A percentile compares a stretch with the other conserved stretches of the same genome.
phyloP scores from a whole-genome alignment of 2,113 vertebrate species.

The Paradisaea rubra region DNA sequence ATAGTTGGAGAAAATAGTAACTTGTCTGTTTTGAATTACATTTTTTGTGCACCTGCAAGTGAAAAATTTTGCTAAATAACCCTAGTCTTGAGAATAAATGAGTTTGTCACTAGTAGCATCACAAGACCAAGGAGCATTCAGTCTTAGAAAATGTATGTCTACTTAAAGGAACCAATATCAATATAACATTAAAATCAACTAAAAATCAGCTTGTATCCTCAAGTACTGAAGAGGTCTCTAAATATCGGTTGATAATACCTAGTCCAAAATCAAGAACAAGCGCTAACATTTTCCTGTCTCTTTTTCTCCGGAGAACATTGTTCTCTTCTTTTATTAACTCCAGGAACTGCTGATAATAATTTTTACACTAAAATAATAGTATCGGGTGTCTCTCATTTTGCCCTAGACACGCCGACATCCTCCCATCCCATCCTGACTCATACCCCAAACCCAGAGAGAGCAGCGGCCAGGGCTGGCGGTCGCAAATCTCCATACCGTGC shows the following conservation, averaged over 20 bases:
- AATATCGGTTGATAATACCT: not conserved
- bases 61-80: not conserved
- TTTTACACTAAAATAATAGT: constrained; percentile 2
- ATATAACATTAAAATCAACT: not conserved
- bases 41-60: not conserved
- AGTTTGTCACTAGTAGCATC: not conserved
- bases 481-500: not conserved
- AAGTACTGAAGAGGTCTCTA: not conserved
- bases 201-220: not conserved
- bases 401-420: not conserved
- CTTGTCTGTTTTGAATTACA: not conserved
- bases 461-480: not conserved
- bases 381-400: not conserved
- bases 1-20: not conserved
- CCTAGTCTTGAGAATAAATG: not conserved
- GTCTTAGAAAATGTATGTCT: constrained; percentile 21
- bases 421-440: not conserved
- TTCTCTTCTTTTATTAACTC: not conserved
- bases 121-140: not conserved
- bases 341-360: not conserved
- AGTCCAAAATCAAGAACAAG: not conserved
- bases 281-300: not conserved
- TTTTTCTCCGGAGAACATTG: not conserved
- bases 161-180: not conserved
- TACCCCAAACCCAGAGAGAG: not conserved